A percentile compares a stretch with the other conserved stretches of the same genome.
phyloP scores from a whole-genome alignment of 2,888 invertebrate genomes.

The Cloeon dipterum region DNA sequence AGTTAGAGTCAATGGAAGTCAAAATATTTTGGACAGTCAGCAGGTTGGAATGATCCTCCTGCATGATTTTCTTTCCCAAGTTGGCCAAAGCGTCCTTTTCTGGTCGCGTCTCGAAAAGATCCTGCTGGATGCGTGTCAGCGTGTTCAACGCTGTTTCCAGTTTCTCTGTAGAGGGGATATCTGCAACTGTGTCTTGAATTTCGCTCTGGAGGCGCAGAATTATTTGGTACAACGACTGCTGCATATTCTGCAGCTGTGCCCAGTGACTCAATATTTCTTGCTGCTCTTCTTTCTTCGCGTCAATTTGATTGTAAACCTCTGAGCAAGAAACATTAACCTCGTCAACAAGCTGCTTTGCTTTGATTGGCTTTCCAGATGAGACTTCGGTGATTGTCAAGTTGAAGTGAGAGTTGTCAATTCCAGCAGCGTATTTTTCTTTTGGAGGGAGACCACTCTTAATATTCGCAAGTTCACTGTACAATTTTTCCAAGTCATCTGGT shows the following conservation, averaged over 20 bases:
- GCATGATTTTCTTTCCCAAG: slow-evolving; percentile 55
- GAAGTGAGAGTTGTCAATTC: slow-evolving; percentile 28
- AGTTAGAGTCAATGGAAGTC: slow-evolving; percentile 51
- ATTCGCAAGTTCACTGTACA: slow-evolving; percentile 43
- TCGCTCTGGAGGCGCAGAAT: slow-evolving; percentile 29
- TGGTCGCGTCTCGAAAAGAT: slow-evolving; percentile 14
- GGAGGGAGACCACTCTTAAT: slow-evolving; percentile 20
- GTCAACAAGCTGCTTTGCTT: slow-evolving; percentile 34
- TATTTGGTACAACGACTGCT: slow-evolving; percentile 41
- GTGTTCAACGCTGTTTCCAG: slow-evolving; percentile 23
- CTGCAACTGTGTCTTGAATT: slow-evolving; percentile 9
- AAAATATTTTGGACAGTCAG: slow-evolving; percentile 58
- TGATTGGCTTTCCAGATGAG: no score
- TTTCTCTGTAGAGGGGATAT: slow-evolving; percentile 15
- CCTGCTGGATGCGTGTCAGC: slow-evolving; percentile 25
- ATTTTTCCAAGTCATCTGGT: slow-evolving; percentile 41
- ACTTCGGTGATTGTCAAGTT: slow-evolving; percentile 46
- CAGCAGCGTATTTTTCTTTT: slow-evolving; percentile 10
- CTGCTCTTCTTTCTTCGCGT: slow-evolving; percentile 16
- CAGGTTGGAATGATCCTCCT: slow-evolving; percentile 58
- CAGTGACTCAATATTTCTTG: slow-evolving; percentile 29
- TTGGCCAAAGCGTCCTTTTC: slow-evolving; percentile 49
- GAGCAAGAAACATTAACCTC: slow-evolving; percentile 32
- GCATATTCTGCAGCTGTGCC: slow-evolving; percentile 51
- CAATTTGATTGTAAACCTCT: slow-evolving; percentile 5